phyloP scores from a whole-genome alignment of 2,888 invertebrate species.

The Macaria notata region DNA sequence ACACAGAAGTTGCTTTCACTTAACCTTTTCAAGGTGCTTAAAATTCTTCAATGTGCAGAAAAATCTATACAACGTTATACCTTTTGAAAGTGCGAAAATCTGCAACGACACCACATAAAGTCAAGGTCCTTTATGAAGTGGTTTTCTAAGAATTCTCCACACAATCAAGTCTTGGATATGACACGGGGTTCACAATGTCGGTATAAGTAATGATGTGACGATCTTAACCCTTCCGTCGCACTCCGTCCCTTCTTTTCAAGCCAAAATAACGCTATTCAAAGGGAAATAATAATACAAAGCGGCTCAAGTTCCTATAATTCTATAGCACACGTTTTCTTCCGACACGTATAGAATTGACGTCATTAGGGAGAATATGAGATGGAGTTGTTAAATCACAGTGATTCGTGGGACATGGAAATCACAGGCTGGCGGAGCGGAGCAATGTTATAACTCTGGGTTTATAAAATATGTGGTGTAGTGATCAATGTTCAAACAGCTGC shows the following conservation, averaged over 20 bases:
- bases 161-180: neutral
- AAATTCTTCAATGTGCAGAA: too few relatives aligned
- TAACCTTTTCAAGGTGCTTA: too few relatives aligned
- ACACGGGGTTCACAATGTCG: neutral
- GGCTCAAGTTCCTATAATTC: constrained; percentile 29
- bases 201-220: neutral
- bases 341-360: constrained; percentile 16
- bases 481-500: too few relatives aligned
- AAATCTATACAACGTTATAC: too few relatives aligned
- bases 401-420: neutral
- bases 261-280: constrained; percentile 6
- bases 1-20: too few relatives aligned
- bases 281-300: constrained; percentile 18
- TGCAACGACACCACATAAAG: too few relatives aligned
- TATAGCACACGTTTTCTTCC: constrained; percentile 12
- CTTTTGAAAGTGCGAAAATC: too few relatives aligned
- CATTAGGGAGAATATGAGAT: constrained; percentile 10
- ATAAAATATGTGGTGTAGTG: too few relatives aligned
- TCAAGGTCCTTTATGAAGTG: too few relatives aligned
- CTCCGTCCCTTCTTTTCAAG: constrained; percentile 3
- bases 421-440: too few relatives aligned
- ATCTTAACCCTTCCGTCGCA: neutral
- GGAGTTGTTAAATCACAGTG: constrained; percentile 1
- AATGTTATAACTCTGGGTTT: too few relatives aligned
- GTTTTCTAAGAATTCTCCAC: neutral